These are phyloP conservation scores for Schizothorax lantsangensis DNA, from an alignment of 2,797 vertebrate species.

Conservation along the genomic window DNA sequence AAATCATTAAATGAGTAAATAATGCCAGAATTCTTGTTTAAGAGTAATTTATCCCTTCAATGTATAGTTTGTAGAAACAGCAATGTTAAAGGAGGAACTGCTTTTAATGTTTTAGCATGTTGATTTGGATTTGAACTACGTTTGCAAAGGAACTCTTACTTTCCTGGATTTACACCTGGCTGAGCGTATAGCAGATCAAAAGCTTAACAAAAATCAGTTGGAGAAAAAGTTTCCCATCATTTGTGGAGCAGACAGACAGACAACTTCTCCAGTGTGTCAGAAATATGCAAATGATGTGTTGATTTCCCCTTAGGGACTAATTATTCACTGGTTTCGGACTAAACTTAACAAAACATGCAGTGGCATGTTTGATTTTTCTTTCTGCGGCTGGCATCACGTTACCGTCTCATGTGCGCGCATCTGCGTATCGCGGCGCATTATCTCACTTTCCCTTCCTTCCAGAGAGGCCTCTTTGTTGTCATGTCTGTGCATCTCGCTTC, in stretches of 20 bases:
- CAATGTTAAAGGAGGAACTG: background rate
- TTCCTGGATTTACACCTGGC: background rate
- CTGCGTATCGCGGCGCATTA: background rate
- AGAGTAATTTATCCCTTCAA: background rate
- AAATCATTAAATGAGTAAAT: background rate
- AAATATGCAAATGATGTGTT: constrained; percentile 51
- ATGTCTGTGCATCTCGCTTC: constrained; percentile 48
- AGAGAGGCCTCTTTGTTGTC: constrained; percentile 51
- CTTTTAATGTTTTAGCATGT: too few species aligned
- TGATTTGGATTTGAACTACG: background rate
- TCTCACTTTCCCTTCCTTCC: constrained; percentile 27
- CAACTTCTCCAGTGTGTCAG: constrained; percentile 42
- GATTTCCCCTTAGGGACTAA: constrained; percentile 71
- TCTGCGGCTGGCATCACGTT: background rate
- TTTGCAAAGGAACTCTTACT: background rate
- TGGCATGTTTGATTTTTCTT: constrained; percentile 17
- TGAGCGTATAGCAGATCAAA: background rate
- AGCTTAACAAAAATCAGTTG: background rate
- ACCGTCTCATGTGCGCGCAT: background rate
- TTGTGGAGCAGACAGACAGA: constrained; percentile 29
- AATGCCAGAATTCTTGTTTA: background rate
- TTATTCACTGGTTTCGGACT: constrained; percentile 67
- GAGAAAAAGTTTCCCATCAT: constrained; percentile 41
- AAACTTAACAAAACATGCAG: constrained; percentile 56
- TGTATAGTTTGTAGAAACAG: background rate